Evolutionary conservation across 1,140 invertebrate genomes (phyloP).

Genomic region (Latrodectus geometricus): DNA sequence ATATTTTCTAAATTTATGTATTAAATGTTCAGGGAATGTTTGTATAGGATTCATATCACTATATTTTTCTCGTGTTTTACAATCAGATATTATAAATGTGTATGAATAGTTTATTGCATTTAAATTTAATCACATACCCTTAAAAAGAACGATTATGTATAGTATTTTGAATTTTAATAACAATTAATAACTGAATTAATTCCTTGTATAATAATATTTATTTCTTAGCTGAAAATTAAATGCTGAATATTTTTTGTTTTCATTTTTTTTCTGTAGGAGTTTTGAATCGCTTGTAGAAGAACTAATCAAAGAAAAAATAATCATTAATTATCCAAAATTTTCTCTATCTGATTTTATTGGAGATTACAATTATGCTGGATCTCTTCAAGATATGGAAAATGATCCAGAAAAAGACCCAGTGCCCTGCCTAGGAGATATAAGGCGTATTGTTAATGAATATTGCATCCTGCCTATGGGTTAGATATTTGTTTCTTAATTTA

Average conservation of each 20-base stretch:
- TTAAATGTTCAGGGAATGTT: too few relatives aligned
- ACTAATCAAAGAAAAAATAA: constrained; percentile 88
- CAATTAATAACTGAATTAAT: background rate
- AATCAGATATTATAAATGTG: too few relatives aligned
- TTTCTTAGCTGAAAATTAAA: too few relatives aligned
- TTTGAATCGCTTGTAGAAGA: constrained; percentile 93
- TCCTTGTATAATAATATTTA: background rate
- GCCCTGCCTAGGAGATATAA: constrained; percentile 83
- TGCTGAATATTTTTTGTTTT: too few relatives aligned
- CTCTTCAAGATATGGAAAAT: background rate
- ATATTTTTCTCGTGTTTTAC: too few relatives aligned
- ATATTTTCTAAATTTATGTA: too few relatives aligned
- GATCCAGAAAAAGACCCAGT: constrained; percentile 72
- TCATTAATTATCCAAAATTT: constrained; percentile 81
- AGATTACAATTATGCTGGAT: constrained; percentile 80
- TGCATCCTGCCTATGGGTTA: constrained; percentile 86
- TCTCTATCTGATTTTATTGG: constrained; percentile 82
- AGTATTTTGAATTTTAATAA: background rate
- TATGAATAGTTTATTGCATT: too few relatives aligned
- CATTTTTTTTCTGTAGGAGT: constrained; percentile 72
- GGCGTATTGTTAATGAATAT: constrained; percentile 87
- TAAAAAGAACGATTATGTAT: too few relatives aligned
- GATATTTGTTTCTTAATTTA: background rate
- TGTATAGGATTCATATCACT: too few relatives aligned
- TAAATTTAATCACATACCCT: too few relatives aligned